phyloP scores from a whole-genome alignment of 2,113 vertebrate species.

The Natator depressus region DNA sequence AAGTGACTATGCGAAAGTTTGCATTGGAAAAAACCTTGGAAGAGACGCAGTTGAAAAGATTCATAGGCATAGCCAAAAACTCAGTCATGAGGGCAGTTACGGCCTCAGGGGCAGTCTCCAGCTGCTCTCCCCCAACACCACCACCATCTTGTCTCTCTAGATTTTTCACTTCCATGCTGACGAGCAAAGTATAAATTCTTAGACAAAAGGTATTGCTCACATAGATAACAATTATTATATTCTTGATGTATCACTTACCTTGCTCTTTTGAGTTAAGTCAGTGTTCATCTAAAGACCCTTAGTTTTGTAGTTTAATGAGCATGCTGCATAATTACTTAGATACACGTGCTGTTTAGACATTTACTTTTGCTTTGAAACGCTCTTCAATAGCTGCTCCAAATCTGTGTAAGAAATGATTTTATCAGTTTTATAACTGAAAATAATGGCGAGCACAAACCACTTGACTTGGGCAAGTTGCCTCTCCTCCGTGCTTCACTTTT shows the following conservation, averaged over 20 bases:
- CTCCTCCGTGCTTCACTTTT: background rate
- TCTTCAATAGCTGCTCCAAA: slow-evolving; percentile 24
- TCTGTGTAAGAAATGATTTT: slow-evolving; percentile 38
- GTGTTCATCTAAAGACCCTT: background rate
- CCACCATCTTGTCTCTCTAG: background rate
- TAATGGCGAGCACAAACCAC: slow-evolving; percentile 12
- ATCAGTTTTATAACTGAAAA: slow-evolving; percentile 30
- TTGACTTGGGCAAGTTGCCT: background rate
- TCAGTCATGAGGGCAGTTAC: background rate
- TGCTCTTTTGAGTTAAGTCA: slow-evolving; percentile 5
- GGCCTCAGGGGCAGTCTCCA: background rate
- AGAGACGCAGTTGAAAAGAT: background rate
- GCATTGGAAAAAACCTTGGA: background rate
- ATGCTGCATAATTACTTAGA: slow-evolving; percentile 22
- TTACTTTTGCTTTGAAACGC: slow-evolving; percentile 27
- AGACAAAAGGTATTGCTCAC: background rate
- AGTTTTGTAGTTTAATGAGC: slow-evolving; percentile 25
- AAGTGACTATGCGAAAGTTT: background rate
- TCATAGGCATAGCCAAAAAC: background rate
- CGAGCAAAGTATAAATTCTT: slow-evolving; percentile 15
- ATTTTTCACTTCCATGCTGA: background rate
- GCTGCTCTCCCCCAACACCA: background rate
- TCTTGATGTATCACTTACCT: background rate
- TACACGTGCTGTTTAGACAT: background rate
- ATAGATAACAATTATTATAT: background rate